These are phyloP conservation scores for Condylostylus longicornis DNA, from an alignment of 1,140 invertebrate species.

Conservation along the genomic window DNA sequence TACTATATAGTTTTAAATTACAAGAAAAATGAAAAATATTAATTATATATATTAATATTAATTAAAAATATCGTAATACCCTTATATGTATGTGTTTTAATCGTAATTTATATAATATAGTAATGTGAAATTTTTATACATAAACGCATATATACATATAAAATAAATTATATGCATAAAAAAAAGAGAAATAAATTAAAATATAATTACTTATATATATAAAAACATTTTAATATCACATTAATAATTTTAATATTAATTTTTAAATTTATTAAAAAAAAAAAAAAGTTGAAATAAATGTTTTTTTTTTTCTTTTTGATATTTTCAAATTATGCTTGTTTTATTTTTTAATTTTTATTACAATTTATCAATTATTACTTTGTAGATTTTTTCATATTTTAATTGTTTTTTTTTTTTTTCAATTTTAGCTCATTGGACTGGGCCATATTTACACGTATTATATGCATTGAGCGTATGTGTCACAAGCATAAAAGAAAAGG, in stretches of 20 bases:
- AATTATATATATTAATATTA: not conserved
- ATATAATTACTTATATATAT: conserved; percentile 4
- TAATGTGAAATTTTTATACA: conserved; percentile 1
- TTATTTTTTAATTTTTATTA: not conserved
- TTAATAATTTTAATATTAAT: not conserved
- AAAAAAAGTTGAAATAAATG: conserved; percentile 1
- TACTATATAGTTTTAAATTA: too few relatives aligned
- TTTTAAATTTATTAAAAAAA: conserved; percentile 1
- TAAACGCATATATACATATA: not conserved
- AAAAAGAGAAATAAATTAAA: conserved; percentile 1
- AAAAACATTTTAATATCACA: not conserved
- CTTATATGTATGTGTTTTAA: not conserved
- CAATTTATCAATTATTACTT: not conserved
- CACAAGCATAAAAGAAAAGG: too few relatives aligned
- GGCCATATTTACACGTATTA: too few relatives aligned
- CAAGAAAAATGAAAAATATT: too few relatives aligned
- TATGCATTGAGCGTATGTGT: too few relatives aligned
- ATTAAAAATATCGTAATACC: not conserved
- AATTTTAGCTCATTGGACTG: too few relatives aligned
- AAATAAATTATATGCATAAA: not conserved
- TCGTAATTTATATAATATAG: not conserved
- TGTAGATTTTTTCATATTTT: not conserved
- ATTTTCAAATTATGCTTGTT: not conserved
- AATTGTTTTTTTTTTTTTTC: not conserved
- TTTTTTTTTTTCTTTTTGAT: not conserved